Conservation (phyloP, 2,888 invertebrate genomes). For the Phymatocera aterrima region DNA sequence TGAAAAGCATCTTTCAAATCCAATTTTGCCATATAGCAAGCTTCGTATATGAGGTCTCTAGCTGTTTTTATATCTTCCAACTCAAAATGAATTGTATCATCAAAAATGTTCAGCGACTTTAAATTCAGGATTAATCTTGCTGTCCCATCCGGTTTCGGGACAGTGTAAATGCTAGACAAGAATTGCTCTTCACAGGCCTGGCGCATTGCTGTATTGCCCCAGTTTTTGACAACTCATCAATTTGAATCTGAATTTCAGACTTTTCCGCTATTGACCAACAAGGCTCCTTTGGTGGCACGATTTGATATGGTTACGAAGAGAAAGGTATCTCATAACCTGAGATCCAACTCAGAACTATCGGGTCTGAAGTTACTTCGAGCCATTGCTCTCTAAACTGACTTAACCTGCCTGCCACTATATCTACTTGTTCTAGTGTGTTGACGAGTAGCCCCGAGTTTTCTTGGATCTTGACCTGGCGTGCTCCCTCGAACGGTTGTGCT, state of each 20-base stretch:
- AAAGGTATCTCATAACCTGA: slow-evolving; percentile 8
- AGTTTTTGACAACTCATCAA: no score
- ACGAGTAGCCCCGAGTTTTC: slow-evolving; percentile 53
- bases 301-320: background rate
- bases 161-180: slow-evolving; percentile 48
- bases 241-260: no score
- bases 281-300: background rate
- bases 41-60: slow-evolving; percentile 45
- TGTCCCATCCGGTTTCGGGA: slow-evolving; percentile 48
- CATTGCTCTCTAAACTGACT: slow-evolving; percentile 20
- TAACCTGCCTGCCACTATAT: slow-evolving; percentile 51
- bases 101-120: slow-evolving; percentile 52
- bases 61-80: slow-evolving; percentile 53
- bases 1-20: slow-evolving; percentile 41
- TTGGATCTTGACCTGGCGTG: slow-evolving; percentile 49
- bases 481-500: slow-evolving; percentile 50
- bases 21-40: slow-evolving; percentile 17
- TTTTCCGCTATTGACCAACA: no score
- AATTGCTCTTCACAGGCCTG: slow-evolving; percentile 39
- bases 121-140: slow-evolving; percentile 53
- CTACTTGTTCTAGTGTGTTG: slow-evolving; percentile 49
- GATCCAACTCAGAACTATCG: slow-evolving; percentile 49
- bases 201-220: no score
- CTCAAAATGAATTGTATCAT: slow-evolving; percentile 52
- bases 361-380: slow-evolving; percentile 45